Evolutionary conservation across 2,113 vertebrate species (phyloP).

Genomic region (Triplophysa siluroides): DNA sequence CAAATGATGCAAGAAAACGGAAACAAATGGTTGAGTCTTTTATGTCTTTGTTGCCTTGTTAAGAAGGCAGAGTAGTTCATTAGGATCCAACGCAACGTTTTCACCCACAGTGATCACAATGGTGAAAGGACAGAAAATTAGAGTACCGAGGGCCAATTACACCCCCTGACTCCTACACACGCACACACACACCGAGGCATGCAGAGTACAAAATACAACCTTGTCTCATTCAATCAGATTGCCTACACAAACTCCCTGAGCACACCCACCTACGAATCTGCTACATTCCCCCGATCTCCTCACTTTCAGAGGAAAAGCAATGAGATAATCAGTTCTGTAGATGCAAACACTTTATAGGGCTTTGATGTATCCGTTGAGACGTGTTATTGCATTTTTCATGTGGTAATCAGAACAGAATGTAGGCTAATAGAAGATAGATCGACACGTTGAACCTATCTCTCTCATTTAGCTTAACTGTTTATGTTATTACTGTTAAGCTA

Average conservation of each 20-base stretch:
- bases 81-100: neutral
- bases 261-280: slow-evolving; percentile 25
- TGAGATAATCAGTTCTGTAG: slow-evolving; percentile 17
- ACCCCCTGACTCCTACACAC: slow-evolving; percentile 37
- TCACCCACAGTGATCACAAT: slow-evolving; percentile 45
- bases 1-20: neutral
- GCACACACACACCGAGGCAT: neutral
- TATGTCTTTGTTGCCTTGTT: slow-evolving; percentile 6
- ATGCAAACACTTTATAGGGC: slow-evolving; percentile 6
- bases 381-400: slow-evolving; percentile 29
- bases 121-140: slow-evolving; percentile 45
- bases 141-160: slow-evolving; percentile 44
- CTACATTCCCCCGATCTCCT: slow-evolving; percentile 10
- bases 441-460: neutral
- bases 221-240: slow-evolving; percentile 46
- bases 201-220: slow-evolving; percentile 36
- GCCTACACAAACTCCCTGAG: slow-evolving; percentile 33
- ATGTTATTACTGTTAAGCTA: neutral
- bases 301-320: slow-evolving; percentile 9
- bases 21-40: neutral
- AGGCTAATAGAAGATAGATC: slow-evolving; percentile 11
- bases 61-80: slow-evolving; percentile 6
- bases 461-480: neutral
- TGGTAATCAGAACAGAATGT: slow-evolving; percentile 30
- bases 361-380: slow-evolving; percentile 29